Evolutionary conservation across 2,888 invertebrate species (phyloP).

Genomic region (Xestoiulus laeticollis): DNA sequence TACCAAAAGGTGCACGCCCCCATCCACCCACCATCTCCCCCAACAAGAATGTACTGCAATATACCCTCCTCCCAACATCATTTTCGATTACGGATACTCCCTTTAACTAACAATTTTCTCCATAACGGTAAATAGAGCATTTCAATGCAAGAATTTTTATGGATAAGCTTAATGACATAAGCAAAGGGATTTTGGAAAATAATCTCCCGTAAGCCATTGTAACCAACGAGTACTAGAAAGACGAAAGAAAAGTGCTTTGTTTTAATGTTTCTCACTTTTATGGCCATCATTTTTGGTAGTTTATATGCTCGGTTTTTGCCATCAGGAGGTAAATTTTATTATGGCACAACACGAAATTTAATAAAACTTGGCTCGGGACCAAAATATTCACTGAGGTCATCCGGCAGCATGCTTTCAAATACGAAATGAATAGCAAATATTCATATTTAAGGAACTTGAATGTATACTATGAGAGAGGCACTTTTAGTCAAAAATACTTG

Average conservation of each 20-base stretch:
- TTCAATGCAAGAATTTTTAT: slow-evolving; percentile 2
- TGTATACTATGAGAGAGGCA: background rate
- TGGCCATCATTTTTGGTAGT: slow-evolving; percentile 11
- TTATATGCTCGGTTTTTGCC: slow-evolving; percentile 16
- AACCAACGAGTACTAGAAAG: background rate
- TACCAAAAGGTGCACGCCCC: background rate
- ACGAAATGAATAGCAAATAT: background rate
- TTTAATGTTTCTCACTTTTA: background rate
- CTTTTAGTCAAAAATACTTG: background rate
- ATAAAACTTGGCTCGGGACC: background rate
- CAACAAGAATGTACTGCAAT: too few species aligned
- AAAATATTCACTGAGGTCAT: background rate
- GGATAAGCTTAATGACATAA: background rate
- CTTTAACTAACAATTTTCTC: slow-evolving; percentile 8
- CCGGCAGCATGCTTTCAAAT: background rate
- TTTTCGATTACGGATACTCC: slow-evolving; percentile 19
- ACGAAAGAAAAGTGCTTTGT: background rate
- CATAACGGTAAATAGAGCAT: slow-evolving; percentile 12
- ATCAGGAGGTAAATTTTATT: slow-evolving; percentile 16
- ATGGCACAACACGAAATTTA: background rate
- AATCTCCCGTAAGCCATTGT: slow-evolving; percentile 10
- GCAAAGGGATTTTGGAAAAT: slow-evolving; percentile 12
- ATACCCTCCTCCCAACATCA: background rate
- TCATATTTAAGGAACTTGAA: background rate
- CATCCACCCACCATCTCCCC: too few species aligned